Evolutionary conservation across 2,888 invertebrate species (phyloP), one percentile per base, ranked within the genome.

Genomic region (Ichneumon xanthorius): DNA sequence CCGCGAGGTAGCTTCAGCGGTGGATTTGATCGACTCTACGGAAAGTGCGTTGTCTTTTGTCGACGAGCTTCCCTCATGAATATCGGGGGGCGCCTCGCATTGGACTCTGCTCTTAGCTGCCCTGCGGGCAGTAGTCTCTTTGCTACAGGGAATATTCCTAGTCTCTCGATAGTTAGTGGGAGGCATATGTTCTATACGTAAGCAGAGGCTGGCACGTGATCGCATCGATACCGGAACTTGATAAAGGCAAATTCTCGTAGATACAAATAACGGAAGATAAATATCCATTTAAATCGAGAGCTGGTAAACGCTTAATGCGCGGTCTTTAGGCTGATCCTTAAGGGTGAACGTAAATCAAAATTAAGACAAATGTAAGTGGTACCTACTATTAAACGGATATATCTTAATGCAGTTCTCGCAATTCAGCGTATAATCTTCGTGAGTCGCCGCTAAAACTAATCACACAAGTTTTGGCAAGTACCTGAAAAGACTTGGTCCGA

Each of bases 401-500:
- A 58, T 26, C 26, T 58, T 11, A 58, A 58, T 58, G 58, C 9
- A 11, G 26, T 58, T 58, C 45, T 58, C 58, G 58, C 22, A 26
- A 22, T 58, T 45, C 45, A 68, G 30, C 68, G 14, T 30, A 61
- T 61, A 14, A 33, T 61, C 16, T 16, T 61, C 61, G 61, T 16
- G 61, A 61, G 2, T 61, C 16, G 14, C 45, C 16, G 61, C 61
- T 33, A 7, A 61, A 70, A 68, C 55, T 26, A 30, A 68, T n/a
- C 68, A 37, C 40, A 53, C 65, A 75, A 58, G 22, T 58, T 86
- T 85, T 84, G 86, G 80, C 80, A 88, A 87, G 86, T 86, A 88
- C 88, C 88, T 88, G 85, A 89, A 88, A 88, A 88, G 89, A 91
- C 88, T 91, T 91, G 91, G 91, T 91, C 91, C 91, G 88, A 91